A percentile compares a stretch with the other conserved stretches of the same genome.
Conservation (phyloP, 2,888 invertebrate species). For the Aspidapion aeneum region DNA sequence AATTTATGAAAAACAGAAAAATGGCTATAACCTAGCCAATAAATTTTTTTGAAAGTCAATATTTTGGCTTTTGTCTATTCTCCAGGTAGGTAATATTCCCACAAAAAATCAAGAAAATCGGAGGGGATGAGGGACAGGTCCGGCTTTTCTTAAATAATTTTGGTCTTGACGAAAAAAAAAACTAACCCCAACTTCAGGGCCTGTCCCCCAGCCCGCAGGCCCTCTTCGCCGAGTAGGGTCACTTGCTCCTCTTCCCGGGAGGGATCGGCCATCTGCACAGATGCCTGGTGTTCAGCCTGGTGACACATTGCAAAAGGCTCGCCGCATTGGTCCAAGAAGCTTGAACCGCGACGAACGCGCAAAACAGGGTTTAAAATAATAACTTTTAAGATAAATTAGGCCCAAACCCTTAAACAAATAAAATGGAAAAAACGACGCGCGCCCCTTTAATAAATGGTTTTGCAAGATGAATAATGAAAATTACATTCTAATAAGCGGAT, state of each 20-base stretch:
- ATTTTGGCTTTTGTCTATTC: too few relatives aligned
- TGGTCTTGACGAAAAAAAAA: too few relatives aligned
- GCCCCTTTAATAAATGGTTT: background rate
- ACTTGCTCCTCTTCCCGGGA: constrained; percentile 94
- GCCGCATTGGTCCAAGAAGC: constrained; percentile 15
- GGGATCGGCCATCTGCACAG: constrained; percentile 93
- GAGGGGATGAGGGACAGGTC: too few relatives aligned
- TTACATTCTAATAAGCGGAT: too few relatives aligned
- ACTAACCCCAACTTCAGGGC: constrained; percentile 97
- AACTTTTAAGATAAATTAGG: constrained; percentile 13
- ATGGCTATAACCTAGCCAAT: too few relatives aligned
- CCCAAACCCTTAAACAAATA: constrained; percentile 21
- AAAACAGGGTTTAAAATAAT: constrained; percentile 11
- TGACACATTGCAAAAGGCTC: constrained; percentile 55
- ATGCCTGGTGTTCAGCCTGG: constrained; percentile 62
- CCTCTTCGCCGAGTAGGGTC: constrained; percentile 95
- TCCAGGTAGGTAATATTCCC: too few relatives aligned
- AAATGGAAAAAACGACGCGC: constrained; percentile 8
- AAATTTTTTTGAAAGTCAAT: too few relatives aligned
- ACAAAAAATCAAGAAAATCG: too few relatives aligned
- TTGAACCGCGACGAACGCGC: constrained; percentile 9
- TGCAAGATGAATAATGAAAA: too few relatives aligned
- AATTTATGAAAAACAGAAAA: too few relatives aligned
- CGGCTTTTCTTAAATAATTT: too few relatives aligned
- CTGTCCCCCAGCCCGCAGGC: constrained; percentile 91